phyloP scores from a whole-genome alignment of 2,888 invertebrate genomes.

The Lycaena phlaeas region DNA sequence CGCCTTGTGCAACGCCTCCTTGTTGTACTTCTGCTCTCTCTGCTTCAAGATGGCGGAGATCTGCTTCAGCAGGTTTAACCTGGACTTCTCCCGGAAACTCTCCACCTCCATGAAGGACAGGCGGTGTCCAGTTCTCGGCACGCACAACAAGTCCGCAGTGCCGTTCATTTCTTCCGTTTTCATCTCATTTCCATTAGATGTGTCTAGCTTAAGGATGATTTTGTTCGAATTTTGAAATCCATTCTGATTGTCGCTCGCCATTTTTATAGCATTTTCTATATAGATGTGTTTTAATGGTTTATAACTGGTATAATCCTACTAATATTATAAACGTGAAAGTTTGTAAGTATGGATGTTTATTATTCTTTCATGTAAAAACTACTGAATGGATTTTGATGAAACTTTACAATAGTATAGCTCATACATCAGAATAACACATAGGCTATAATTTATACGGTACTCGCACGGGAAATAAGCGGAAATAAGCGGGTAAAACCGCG shows the following conservation, averaged over 20 bases:
- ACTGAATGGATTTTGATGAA: too few species aligned
- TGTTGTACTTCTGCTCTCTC: slow-evolving; percentile 74
- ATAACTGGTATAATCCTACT: too few species aligned
- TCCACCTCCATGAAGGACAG: slow-evolving; percentile 82
- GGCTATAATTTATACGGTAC: too few species aligned
- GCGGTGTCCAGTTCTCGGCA: slow-evolving; percentile 39
- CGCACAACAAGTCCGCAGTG: slow-evolving; percentile 29
- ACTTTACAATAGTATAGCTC: too few species aligned
- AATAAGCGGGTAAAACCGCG: too few species aligned
- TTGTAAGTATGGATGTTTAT: too few species aligned
- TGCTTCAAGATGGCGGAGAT: slow-evolving; percentile 77
- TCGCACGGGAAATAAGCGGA: too few species aligned
- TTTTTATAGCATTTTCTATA: slow-evolving; percentile 12
- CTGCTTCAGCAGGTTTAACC: slow-evolving; percentile 75
- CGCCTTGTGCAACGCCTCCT: slow-evolving; percentile 76
- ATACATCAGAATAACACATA: too few species aligned
- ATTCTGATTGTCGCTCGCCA: slow-evolving; percentile 16
- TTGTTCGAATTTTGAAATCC: slow-evolving; percentile 11
- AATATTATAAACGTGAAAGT: too few species aligned
- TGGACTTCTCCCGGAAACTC: slow-evolving; percentile 75
- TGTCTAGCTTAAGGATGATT: slow-evolving; percentile 16
- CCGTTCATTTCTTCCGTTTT: slow-evolving; percentile 18
- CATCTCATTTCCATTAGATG: slow-evolving; percentile 15
- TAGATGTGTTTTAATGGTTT: background rate
- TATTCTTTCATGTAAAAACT: too few species aligned